Percentiles rank a stretch among this genome's conserved stretches.
Conservation (phyloP, 2,797 vertebrate species). For the Acrocephalus scirpaceus region DNA sequence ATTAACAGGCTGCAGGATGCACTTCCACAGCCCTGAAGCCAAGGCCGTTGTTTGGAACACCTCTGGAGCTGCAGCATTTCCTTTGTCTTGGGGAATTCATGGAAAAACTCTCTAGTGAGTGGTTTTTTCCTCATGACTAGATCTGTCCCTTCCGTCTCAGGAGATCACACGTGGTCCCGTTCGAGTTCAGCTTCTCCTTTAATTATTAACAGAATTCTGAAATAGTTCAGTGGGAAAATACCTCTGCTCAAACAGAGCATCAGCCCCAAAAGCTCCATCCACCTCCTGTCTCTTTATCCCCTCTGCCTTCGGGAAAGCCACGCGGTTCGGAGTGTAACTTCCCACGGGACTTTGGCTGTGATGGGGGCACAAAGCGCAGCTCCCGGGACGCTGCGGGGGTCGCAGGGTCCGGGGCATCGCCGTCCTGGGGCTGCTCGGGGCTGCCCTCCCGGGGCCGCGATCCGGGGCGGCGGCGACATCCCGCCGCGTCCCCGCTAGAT, state of each 20-base stretch:
- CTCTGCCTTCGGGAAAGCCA: background rate
- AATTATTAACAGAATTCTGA: background rate
- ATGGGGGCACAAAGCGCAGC: background rate
- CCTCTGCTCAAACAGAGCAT: background rate
- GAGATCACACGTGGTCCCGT: background rate
- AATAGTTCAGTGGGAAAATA: background rate
- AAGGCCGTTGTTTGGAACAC: background rate
- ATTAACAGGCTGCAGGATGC: background rate
- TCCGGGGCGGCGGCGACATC: background rate
- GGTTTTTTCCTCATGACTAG: background rate
- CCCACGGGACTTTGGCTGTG: background rate
- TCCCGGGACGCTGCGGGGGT: too few species aligned
- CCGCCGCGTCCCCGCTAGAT: constrained; percentile 40
- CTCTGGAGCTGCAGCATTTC: background rate
- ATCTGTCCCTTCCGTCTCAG: background rate
- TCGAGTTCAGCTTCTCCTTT: background rate
- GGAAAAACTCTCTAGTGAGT: background rate
- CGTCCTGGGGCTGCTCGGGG: background rate
- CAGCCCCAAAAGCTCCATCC: background rate
- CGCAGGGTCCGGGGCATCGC: background rate
- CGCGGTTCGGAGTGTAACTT: background rate
- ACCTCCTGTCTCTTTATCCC: rapidly evolving
- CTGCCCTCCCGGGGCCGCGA: background rate
- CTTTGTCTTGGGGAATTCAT: background rate
- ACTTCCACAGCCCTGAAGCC: background rate